Evolutionary conservation across 1,140 invertebrate species (phyloP).

Genomic region (Platyura marginata): DNA sequence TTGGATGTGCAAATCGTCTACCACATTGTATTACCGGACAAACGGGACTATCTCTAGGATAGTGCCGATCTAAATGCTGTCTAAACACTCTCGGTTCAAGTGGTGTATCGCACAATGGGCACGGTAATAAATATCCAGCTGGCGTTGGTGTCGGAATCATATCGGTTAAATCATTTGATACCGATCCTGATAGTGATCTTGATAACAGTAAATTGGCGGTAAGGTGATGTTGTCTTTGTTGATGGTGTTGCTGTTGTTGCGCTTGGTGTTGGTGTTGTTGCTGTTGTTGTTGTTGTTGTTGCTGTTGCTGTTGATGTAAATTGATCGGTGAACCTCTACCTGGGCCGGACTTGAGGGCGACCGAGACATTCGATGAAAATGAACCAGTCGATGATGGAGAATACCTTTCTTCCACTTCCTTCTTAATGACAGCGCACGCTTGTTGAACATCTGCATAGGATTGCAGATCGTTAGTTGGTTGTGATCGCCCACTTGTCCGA

Average conservation of each 20-base stretch:
- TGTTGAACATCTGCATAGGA: constrained; percentile 6
- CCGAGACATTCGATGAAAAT: constrained; percentile 2
- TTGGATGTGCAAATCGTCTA: constrained; percentile 56
- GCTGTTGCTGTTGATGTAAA: constrained; percentile 10
- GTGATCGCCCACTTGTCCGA: constrained; percentile 2
- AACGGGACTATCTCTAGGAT: constrained; percentile 58
- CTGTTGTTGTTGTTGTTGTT: constrained; percentile 11
- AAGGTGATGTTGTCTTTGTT: constrained; percentile 26
- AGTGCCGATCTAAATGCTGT: constrained; percentile 57
- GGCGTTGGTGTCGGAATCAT: constrained; percentile 14
- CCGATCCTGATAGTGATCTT: constrained; percentile 12
- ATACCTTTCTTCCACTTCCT: not conserved
- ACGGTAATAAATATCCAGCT: constrained; percentile 28
- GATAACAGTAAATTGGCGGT: constrained; percentile 22
- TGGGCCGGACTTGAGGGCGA: constrained; percentile 10
- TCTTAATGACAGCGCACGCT: constrained; percentile 2
- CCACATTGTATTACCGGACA: constrained; percentile 56
- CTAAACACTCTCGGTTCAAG: constrained; percentile 43
- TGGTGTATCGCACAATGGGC: constrained; percentile 48
- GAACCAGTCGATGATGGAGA: not conserved
- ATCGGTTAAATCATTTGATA: constrained; percentile 13
- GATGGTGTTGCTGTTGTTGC: constrained; percentile 16
- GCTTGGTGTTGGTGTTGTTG: constrained; percentile 9
- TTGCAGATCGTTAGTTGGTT: constrained; percentile 1
- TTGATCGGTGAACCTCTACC: constrained; percentile 7